phyloP scores from a whole-genome alignment of 2,888 invertebrate genomes.

The Acrocyrtus sp. region DNA sequence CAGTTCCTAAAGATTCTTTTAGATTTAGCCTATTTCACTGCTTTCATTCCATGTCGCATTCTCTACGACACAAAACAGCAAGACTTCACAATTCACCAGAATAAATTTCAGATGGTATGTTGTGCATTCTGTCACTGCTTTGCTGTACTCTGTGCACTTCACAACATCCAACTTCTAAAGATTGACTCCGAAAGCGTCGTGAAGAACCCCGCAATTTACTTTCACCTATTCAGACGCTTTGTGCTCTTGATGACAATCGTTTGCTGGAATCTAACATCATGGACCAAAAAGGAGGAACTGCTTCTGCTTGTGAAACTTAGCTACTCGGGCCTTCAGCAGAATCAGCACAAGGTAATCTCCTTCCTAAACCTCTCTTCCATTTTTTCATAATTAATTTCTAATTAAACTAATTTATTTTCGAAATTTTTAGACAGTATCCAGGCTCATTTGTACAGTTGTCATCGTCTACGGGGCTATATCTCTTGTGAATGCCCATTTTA shows the following conservation, averaged over 20 bases:
- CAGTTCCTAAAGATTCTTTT: too few species aligned
- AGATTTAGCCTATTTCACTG: too few species aligned
- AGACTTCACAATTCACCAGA: too few species aligned
- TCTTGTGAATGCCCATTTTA: not conserved
- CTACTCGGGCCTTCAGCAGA: slow-evolving; percentile 22
- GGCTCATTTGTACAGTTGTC: not conserved
- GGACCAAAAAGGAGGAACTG: slow-evolving; percentile 5
- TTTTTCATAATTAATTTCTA: not conserved
- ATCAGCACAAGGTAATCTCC: slow-evolving; percentile 21
- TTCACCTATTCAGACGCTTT: slow-evolving; percentile 14
- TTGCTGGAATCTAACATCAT: slow-evolving; percentile 4
- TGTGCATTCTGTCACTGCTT: too few species aligned
- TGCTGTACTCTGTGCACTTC: slow-evolving; percentile 1
- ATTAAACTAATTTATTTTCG: not conserved
- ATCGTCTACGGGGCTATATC: not conserved
- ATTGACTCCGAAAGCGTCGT: not conserved
- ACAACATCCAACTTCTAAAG: slow-evolving; percentile 18
- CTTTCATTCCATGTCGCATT: too few species aligned
- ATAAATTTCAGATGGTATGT: too few species aligned
- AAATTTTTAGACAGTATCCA: slow-evolving; percentile 8
- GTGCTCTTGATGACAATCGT: slow-evolving; percentile 14
- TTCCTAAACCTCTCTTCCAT: not conserved
- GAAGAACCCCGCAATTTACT: slow-evolving; percentile 21
- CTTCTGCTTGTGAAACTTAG: not conserved
- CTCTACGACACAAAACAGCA: too few species aligned